Evolutionary conservation across 2,888 invertebrate species (phyloP), one percentile per base, ranked within the genome.

Genomic region (Dynastes hyllus): DNA sequence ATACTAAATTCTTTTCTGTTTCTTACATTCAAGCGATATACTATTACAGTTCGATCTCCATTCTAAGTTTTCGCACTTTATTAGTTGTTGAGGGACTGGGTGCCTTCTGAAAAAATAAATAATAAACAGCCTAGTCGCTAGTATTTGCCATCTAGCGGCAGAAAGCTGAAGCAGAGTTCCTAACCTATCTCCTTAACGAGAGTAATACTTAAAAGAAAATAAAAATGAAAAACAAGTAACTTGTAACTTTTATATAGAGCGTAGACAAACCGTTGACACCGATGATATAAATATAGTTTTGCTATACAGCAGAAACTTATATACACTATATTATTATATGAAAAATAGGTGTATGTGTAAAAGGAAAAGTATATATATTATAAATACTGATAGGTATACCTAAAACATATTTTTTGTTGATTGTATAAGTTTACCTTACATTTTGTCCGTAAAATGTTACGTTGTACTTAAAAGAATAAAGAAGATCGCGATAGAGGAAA

Each of bases 21-120:
- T 11, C 32, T 63, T 37, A 73, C 3, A 65, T 61, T 73, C 32
- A 61, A 73, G 58, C 73, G 51, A 61, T 58, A 22, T 13, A 73
- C 37, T 55, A 22, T 73, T 50, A 69, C 69, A 37, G 16, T 75
- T 73, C 37, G 76, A 53, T 45, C 73, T 69, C 66, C 32, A 69
- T 55, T 76, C 32, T 51, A 67, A 78, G 66, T 78, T 80, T 78
- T 77, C 73, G 73, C 79, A 82, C 81, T 81, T 82, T 80, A 82
- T 85, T 84, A 86, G 88, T 89, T 89, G 89, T 89, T 89, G 89
- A 87, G 89, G 89, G 87, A 87, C 89, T 88, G 88, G 89, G 90
- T 89, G 89, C 89, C 90, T 89, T 90, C 88, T 86, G 86, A 87
- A 87, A 87, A 83, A 83, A 83, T 82, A 73, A 82, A 83, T 81